Evolutionary conservation across 1,140 invertebrate genomes (phyloP), one percentile per base, ranked within the genome.

Genomic region (Pogonomyrmex californicus): DNA sequence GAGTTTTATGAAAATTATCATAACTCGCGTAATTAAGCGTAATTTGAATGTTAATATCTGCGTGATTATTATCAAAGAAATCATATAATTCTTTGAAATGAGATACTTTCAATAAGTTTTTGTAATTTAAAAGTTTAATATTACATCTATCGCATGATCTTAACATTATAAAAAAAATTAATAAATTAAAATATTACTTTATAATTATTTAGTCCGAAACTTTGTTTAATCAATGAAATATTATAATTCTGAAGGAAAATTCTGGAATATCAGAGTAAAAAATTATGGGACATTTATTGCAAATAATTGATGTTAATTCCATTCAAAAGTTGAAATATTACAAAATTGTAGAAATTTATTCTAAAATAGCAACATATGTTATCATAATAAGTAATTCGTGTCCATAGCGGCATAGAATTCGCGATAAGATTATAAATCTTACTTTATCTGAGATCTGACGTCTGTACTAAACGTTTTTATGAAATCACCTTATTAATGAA

Each of bases 401-500:
- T 79, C 41, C 65, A 51, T 30, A 41, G 36, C 9, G 4, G 5
- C 9, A 36, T n/a, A 36, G 4, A 23, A 23, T 68, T 10, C 0
- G 6, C 23, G 10, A 68, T 56, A 36, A 44, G 30, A 75, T 58
- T 47, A 47, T 6, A 81, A 81, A 54, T 65, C 4, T 49, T 30
- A n/a, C 30, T 4, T 10, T 54, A 66, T 70, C 63, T 56, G 38
- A 41, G 23, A 56, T 68, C 12, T 54, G 38, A 78, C 58, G 38
- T 44, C n/a, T 12, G 12, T 5, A 23, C 23, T 56, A 47, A 58
- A 76, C 23, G 62, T 79, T 66, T 79, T 66, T 54, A n/a, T 68
- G 77, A 68, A 41, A 68, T 66, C 47, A 33, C n/a, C 12, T 60
- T 2, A 23, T 12, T n/a, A 7, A 1, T 9, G 1, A 63, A 63